phyloP scores from a whole-genome alignment of 2,888 invertebrate species.

The Zygaena filipendulae region DNA sequence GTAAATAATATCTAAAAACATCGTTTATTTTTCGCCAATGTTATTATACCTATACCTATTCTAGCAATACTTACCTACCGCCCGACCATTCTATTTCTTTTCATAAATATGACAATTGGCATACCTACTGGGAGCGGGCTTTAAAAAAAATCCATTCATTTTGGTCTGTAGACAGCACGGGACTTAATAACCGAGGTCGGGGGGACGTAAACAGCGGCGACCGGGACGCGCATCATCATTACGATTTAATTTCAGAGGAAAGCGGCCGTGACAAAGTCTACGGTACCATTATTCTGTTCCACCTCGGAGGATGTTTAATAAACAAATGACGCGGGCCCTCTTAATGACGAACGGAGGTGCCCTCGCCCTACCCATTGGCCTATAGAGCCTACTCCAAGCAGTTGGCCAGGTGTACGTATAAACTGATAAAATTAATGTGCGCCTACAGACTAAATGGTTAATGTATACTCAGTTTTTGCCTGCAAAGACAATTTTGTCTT shows the following conservation, averaged over 20 bases:
- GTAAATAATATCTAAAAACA: too few species aligned
- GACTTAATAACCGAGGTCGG: constrained; percentile 50
- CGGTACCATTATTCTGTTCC: constrained; percentile 60
- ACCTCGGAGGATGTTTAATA: constrained; percentile 63
- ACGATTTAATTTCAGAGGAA: constrained; percentile 63
- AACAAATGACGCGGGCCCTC: constrained; percentile 61
- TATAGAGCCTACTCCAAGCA: constrained; percentile 42
- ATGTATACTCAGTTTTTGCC: too few species aligned
- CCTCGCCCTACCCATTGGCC: constrained; percentile 31
- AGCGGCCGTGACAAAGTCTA: constrained; percentile 60
- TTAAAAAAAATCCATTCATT: constrained; percentile 60
- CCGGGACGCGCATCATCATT: constrained; percentile 58
- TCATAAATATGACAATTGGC: constrained; percentile 57
- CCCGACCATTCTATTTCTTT: constrained; percentile 46
- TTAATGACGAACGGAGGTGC: constrained; percentile 45
- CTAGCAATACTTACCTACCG: constrained; percentile 14
- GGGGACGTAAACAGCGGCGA: constrained; percentile 41
- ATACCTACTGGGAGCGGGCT: constrained; percentile 38
- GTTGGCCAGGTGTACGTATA: too few species aligned
- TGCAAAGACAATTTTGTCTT: too few species aligned
- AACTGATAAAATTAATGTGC: too few species aligned
- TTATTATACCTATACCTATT: too few species aligned
- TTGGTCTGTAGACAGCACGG: constrained; percentile 55
- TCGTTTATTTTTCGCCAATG: too few species aligned
- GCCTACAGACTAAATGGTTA: too few species aligned